These are phyloP conservation scores for Germaria angustata DNA, from an alignment of 2,888 invertebrate species.

Conservation along the genomic window DNA sequence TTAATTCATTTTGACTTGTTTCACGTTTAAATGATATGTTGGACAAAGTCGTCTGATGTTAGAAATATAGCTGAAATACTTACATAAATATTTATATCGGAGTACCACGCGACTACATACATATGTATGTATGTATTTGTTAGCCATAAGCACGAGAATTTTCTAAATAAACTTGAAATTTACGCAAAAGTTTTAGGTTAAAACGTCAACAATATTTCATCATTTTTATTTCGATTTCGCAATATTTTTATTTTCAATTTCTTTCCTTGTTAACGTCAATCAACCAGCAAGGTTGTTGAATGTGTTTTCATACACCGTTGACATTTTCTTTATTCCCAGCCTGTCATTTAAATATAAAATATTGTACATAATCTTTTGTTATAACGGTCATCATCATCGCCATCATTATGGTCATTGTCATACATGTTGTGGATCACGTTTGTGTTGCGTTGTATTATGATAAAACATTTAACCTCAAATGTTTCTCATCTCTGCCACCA, in stretches of 20 bases:
- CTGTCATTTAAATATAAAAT: conserved; percentile 40
- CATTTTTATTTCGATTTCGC: conserved; percentile 13
- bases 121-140: too few relatives aligned
- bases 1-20: too few relatives aligned
- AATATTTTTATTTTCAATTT: conserved; percentile 16
- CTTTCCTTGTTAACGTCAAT: conserved; percentile 49
- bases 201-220: neutral
- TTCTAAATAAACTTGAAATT: too few relatives aligned
- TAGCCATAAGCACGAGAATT: too few relatives aligned
- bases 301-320: neutral
- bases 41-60: too few relatives aligned
- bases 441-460: conserved; percentile 2
- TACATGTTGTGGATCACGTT: conserved; percentile 19
- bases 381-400: conserved; percentile 9
- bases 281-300: neutral
- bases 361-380: conserved; percentile 44
- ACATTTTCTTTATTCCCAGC: conserved; percentile 30
- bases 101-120: too few relatives aligned
- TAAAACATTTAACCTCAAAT: conserved; percentile 52
- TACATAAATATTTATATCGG: too few relatives aligned
- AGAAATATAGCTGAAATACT: too few relatives aligned
- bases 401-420: neutral
- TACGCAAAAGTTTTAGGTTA: too few relatives aligned
- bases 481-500: too few relatives aligned
- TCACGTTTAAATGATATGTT: too few relatives aligned